These are phyloP conservation scores for Cheilosia grossa DNA, from an alignment of 2,888 invertebrate species.

Conservation along the genomic window DNA sequence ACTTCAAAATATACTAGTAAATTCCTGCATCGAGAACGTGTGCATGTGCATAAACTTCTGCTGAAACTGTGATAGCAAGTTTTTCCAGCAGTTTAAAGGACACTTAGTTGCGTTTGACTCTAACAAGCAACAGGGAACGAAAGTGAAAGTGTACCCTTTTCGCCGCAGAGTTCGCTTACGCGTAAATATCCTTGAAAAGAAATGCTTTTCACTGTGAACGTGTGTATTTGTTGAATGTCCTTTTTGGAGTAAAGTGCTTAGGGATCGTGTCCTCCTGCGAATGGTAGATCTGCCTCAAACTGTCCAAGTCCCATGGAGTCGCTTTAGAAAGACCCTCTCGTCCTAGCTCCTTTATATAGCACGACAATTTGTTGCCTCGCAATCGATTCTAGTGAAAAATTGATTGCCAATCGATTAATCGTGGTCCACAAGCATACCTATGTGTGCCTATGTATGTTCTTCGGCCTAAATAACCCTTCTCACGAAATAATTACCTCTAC, in stretches of 20 bases:
- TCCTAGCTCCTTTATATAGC: background rate
- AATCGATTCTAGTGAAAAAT: constrained; percentile 44
- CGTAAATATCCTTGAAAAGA: constrained; percentile 1
- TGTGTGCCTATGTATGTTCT: constrained; percentile 6
- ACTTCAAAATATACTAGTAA: background rate
- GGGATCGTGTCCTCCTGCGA: background rate
- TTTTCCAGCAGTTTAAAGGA: background rate
- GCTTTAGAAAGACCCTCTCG: background rate
- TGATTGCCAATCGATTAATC: constrained; percentile 50
- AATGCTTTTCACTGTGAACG: constrained; percentile 11
- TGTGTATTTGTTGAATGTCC: constrained; percentile 39
- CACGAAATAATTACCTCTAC: constrained; percentile 18
- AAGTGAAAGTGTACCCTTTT: constrained; percentile 36
- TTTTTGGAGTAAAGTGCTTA: background rate
- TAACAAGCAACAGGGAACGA: constrained; percentile 2
- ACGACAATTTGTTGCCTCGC: background rate
- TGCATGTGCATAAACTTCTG: background rate
- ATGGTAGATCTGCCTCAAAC: background rate
- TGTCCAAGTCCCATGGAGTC: background rate
- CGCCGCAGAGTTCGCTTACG: constrained; percentile 11
- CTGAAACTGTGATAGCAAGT: background rate
- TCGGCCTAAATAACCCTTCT: background rate
- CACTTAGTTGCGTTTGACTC: background rate
- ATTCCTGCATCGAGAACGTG: background rate
- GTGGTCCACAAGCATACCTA: constrained; percentile 7